A percentile compares a stretch with the other conserved stretches of the same genome.
These are phyloP conservation scores for Peromyscus nudipes DNA, from an alignment of 2,797 vertebrate genomes.

Conservation along the genomic window DNA sequence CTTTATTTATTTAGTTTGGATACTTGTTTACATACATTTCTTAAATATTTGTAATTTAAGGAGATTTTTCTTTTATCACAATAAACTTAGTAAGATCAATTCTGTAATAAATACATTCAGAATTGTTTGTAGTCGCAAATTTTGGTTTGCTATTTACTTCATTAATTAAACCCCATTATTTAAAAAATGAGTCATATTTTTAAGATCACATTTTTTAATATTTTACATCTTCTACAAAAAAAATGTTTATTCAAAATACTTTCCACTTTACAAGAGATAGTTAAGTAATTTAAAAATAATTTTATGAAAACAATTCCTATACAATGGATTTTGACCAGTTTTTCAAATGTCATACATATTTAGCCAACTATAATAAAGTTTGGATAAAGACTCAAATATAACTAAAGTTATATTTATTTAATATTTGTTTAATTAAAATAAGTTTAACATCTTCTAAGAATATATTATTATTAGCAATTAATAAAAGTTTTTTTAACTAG, in stretches of 20 bases:
- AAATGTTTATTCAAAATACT: neutral
- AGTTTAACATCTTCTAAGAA: constrained; percentile 30
- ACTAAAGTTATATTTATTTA: constrained; percentile 36
- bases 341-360: constrained; percentile 10
- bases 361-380: neutral
- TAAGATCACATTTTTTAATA: neutral
- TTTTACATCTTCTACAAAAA: neutral
- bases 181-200: neutral
- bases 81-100: neutral
- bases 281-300: constrained; percentile 36
- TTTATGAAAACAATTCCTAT: neutral
- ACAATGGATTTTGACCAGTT: neutral
- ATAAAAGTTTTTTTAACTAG: neutral
- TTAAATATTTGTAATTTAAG: neutral
- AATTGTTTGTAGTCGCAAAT: neutral
- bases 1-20: neutral
- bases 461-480: constrained; percentile 16
- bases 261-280: neutral
- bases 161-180: neutral
- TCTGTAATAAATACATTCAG: neutral
- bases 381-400: neutral
- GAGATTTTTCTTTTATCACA: neutral
- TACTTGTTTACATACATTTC: neutral
- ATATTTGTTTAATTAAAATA: constrained; percentile 33
- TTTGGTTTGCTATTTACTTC: neutral